phyloP scores from a whole-genome alignment of 64 coral and sea anemone species.

The Dendronephthya gigantea region DNA sequence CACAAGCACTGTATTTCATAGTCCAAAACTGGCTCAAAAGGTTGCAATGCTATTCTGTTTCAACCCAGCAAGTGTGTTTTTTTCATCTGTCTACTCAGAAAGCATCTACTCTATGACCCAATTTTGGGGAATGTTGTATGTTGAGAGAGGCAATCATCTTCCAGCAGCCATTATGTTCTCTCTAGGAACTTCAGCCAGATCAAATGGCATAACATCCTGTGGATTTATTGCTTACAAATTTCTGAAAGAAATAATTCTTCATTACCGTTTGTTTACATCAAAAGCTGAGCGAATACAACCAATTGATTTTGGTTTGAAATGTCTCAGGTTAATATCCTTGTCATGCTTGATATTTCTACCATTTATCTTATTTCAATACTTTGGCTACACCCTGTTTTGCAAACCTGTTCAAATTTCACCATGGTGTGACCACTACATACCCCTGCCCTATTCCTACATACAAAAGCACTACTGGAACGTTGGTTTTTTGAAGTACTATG shows the following conservation, averaged over 20 bases:
- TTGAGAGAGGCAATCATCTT: constrained; percentile 30
- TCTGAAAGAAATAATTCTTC: constrained; percentile 12
- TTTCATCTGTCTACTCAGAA: constrained; percentile 71
- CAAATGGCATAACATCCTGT: constrained; percentile 70
- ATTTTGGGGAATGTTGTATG: constrained; percentile 51
- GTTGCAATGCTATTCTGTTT: constrained; percentile 61
- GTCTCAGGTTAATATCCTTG: constrained; percentile 7
- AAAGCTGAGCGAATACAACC: background rate
- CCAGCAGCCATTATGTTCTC: constrained; percentile 29
- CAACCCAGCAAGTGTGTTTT: constrained; percentile 84
- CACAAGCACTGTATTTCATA: constrained; percentile 35
- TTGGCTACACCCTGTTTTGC: constrained; percentile 56
- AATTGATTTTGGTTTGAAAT: background rate
- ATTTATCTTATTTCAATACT: constrained; percentile 61
- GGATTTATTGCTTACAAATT: constrained; percentile 61
- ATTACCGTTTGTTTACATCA: background rate
- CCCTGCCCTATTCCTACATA: constrained; percentile 73
- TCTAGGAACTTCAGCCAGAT: constrained; percentile 65
- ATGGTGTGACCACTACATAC: constrained; percentile 58
- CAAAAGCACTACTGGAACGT: constrained; percentile 84
- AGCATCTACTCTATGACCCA: constrained; percentile 59
- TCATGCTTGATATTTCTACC: constrained; percentile 43
- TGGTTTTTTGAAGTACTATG: constrained; percentile 85
- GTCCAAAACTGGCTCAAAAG: constrained; percentile 33
- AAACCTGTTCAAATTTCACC: background rate